A percentile compares a stretch with the other conserved stretches of the same genome.
These are phyloP conservation scores for Clupea harengus DNA, from an alignment of 2,113 vertebrate genomes.

Conservation along the genomic window DNA sequence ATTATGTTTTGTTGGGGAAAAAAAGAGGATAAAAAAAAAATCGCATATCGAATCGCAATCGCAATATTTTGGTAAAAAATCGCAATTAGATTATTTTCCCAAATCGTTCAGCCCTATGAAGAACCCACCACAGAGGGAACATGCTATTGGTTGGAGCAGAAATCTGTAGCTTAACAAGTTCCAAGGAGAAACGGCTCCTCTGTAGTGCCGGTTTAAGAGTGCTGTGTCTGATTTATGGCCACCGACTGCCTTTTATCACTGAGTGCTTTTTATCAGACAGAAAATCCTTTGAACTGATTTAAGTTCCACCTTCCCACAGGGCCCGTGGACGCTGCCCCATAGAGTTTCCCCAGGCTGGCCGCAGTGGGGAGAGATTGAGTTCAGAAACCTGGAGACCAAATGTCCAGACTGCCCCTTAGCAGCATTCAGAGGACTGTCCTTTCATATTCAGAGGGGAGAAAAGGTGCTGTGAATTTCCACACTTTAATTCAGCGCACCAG, in stretches of 20 bases:
- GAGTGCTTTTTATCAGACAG: background rate
- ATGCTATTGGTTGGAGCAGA: too few relatives aligned
- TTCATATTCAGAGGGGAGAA: slow-evolving; percentile 58
- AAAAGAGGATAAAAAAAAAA: too few relatives aligned
- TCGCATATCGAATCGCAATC: too few relatives aligned
- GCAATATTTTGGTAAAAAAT: too few relatives aligned
- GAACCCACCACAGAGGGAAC: too few relatives aligned
- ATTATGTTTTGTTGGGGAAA: too few relatives aligned
- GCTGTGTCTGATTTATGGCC: background rate
- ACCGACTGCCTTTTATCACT: background rate
- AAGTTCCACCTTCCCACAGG: slow-evolving; percentile 38
- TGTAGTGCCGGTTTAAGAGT: background rate
- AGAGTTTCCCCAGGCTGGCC: slow-evolving; percentile 61
- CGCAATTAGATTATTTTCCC: too few relatives aligned
- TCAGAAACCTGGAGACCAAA: slow-evolving; percentile 59
- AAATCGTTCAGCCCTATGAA: too few relatives aligned
- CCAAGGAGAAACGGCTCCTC: background rate
- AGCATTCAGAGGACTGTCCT: slow-evolving; percentile 58
- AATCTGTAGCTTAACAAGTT: too few relatives aligned
- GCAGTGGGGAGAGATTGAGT: slow-evolving; percentile 57
- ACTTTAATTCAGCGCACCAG: background rate
- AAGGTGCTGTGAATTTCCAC: slow-evolving; percentile 54
- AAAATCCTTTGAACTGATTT: background rate
- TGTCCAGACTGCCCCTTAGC: slow-evolving; percentile 54
- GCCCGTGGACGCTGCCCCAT: slow-evolving; percentile 56